Evolutionary conservation across 2,797 vertebrate genomes (phyloP), one percentile per base, ranked within the genome.

Genomic region (Takifugu rubripes): DNA sequence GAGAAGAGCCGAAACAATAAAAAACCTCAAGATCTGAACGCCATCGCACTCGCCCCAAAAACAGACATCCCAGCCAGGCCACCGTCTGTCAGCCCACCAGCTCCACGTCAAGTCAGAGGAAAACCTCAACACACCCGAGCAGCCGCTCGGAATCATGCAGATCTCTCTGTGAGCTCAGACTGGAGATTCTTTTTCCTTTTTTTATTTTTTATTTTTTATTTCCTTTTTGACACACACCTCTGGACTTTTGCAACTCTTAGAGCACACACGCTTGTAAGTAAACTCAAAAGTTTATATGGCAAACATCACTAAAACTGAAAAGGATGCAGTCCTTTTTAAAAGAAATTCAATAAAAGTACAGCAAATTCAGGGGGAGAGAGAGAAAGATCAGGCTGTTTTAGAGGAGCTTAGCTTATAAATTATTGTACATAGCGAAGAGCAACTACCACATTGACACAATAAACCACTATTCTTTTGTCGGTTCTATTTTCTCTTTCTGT

Each of bases 1-100:
- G 87, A 99, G 97, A 88, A 94, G 95, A 91, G 92, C 92, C 0
- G 95, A 99, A 74, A 92, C 93, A 54, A 84, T 98, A 74, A 97
- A 96, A 84, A 94, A 90, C 87, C 91, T 98, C 72, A 98, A 96
- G 90, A 94, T 98, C 82, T 98, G 90, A 95, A 52, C 42, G 5
- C 21, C 57, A 54, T 45, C 61, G 49, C 9, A 24, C 62, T 25
- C 31, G 2, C 9, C 54, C 67, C 52, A 31, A 36, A 68, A 90
- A 76, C 91, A 91, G 84, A 90, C 89, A 77, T 94, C 88, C 3
- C 59, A 43, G 24, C 17, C 51, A 3, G 55, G 16, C 48, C 61
- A 12, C 33, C 50, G 17, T 54, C 74, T 33, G 46, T 56, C 61
- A 46, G 62, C 72, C 57, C 72, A 65, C 60, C 70, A 56, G 59